Conservation (phyloP, 2,113 vertebrate species). For the Patagioenas fasciata region DNA sequence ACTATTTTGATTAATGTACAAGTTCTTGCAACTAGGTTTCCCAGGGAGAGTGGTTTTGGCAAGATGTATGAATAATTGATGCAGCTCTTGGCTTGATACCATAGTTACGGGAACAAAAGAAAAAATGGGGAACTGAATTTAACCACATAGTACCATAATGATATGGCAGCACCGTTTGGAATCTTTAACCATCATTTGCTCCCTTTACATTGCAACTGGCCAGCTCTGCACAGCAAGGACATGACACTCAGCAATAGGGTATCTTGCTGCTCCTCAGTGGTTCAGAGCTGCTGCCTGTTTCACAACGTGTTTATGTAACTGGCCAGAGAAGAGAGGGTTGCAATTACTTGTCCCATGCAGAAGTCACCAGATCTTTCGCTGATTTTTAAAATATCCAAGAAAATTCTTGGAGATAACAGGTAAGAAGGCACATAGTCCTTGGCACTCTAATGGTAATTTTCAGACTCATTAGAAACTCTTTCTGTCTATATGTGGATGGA, state of each 20-base stretch:
- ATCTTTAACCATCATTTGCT: neutral
- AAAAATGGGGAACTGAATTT: neutral
- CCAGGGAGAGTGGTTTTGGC: neutral
- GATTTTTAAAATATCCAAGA: neutral
- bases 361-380: neutral
- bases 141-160: neutral
- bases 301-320: fast-evolving
- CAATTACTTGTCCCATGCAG: neutral
- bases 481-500: neutral
- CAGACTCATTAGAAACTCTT: neutral
- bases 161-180: neutral
- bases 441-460: neutral
- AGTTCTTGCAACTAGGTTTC: neutral
- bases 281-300: neutral
- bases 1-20: neutral
- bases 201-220: neutral
- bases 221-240: neutral
- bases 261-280: neutral
- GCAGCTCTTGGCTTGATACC: neutral
- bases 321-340: neutral
- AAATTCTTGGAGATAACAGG: neutral
- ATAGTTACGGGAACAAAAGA: neutral
- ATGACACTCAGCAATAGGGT: fast-evolving
- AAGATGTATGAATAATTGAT: constrained; percentile 4
- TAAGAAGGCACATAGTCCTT: neutral